A percentile compares a stretch with the other conserved stretches of the same genome.
Conservation (phyloP, 2,113 vertebrate genomes). For the Dipodomys spectabilis region DNA sequence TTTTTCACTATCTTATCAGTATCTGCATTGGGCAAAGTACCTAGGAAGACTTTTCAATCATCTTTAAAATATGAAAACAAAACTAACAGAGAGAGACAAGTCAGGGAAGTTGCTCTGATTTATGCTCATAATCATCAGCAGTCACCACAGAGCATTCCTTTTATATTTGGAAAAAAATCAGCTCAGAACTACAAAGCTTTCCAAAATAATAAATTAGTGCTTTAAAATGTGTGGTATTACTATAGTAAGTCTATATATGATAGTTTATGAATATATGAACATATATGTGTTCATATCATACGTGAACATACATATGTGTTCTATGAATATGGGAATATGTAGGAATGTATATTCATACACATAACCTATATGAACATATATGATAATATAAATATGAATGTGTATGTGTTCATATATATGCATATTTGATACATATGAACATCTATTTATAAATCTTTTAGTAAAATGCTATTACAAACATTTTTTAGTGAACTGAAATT, state of each 20-base stretch:
- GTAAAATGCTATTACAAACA: conserved; percentile 1
- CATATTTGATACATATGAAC: neutral
- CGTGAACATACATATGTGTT: neutral
- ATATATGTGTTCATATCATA: neutral
- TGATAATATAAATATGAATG: neutral
- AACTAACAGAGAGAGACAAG: neutral
- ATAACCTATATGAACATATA: neutral
- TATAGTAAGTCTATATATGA: neutral
- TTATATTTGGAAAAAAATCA: neutral
- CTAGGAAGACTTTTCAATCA: neutral
- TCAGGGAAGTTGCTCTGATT: neutral
- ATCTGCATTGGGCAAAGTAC: neutral
- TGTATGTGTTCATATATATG: too few species aligned
- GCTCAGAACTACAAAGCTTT: neutral
- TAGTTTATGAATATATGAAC: neutral
- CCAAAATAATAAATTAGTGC: neutral
- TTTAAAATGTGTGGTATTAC: neutral
- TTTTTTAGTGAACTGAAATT: neutral
- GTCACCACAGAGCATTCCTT: neutral
- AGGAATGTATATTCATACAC: neutral
- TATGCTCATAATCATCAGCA: neutral
- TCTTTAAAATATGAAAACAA: conserved; percentile 33
- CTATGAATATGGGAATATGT: neutral
- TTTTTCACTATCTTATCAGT: neutral
- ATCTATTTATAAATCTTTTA: neutral